A percentile compares a stretch with the other conserved stretches of the same genome.
These are phyloP conservation scores for Marisa cornuarietis DNA, from an alignment of 1,140 invertebrate species.

Conservation along the genomic window DNA sequence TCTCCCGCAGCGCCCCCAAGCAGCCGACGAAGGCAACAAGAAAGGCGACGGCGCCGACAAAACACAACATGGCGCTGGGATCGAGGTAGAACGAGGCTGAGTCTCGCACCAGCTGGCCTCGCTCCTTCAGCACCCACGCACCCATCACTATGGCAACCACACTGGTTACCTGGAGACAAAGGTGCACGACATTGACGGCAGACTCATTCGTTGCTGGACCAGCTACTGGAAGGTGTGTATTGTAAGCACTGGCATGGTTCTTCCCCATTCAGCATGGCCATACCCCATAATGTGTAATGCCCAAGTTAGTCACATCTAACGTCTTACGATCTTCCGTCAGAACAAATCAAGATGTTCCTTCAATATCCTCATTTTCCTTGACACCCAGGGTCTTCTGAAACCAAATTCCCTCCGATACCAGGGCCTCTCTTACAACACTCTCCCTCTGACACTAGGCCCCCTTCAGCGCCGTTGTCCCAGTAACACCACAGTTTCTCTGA, in stretches of 20 bases:
- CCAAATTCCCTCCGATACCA: not conserved
- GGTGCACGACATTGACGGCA: not conserved
- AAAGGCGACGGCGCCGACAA: conserved; percentile 89
- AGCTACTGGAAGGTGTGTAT: too few relatives aligned
- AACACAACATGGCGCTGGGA: conserved; percentile 86
- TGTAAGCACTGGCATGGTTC: too few relatives aligned
- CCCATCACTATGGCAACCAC: conserved; percentile 85
- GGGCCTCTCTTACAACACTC: not conserved
- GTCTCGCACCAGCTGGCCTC: conserved; percentile 85
- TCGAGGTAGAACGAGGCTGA: conserved; percentile 91
- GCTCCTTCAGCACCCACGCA: conserved; percentile 89
- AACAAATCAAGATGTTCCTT: too few relatives aligned
- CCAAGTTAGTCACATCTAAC: too few relatives aligned
- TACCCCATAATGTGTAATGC: too few relatives aligned
- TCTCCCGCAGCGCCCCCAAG: conserved; percentile 90
- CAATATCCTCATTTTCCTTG: too few relatives aligned
- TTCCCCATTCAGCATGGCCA: too few relatives aligned
- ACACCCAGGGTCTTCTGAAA: too few relatives aligned
- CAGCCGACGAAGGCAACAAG: conserved; percentile 91
- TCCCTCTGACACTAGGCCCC: not conserved
- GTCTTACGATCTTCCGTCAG: too few relatives aligned
- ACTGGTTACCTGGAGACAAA: conserved; percentile 77
- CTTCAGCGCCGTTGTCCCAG: not conserved
- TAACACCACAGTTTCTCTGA: not conserved
- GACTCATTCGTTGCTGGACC: not conserved